Percentiles rank a stretch among this genome's conserved stretches.
phyloP scores from a whole-genome alignment of 2,888 invertebrate species.

The Cremastobaeus sp. region DNA sequence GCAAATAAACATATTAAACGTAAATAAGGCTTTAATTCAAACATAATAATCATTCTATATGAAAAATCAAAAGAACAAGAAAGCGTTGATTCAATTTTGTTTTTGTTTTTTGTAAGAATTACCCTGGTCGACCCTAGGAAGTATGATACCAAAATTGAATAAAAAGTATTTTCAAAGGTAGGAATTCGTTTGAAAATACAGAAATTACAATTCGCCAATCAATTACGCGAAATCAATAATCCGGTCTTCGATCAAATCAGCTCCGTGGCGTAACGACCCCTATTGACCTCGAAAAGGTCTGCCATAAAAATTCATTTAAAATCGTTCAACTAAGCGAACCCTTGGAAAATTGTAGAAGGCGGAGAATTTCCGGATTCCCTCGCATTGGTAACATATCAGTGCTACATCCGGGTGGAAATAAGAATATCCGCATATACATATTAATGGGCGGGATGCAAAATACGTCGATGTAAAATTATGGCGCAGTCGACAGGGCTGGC shows the following conservation, averaged over 20 bases:
- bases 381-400: conserved; percentile 36
- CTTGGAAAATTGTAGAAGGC: background rate
- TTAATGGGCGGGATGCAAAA: conserved; percentile 53
- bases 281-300: conserved; percentile 30
- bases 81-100: no score
- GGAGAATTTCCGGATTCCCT: conserved; percentile 6
- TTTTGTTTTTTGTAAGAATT: no score
- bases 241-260: conserved; percentile 4
- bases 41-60: no score
- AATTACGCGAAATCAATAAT: conserved; percentile 37
- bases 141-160: no score
- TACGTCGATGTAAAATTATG: conserved; percentile 71
- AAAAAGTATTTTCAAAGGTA: no score
- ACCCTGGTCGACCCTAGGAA: no score
- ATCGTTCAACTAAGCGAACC: conserved; percentile 7
- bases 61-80: no score
- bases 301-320: conserved; percentile 33
- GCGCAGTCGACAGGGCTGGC: conserved; percentile 47
- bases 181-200: no score
- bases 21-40: no score
- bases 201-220: no score
- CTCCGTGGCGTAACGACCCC: conserved; percentile 21
- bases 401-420: conserved; percentile 37
- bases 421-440: conserved; percentile 51
- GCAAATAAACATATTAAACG: no score